These are phyloP conservation scores for Dasypus novemcinctus DNA, from an alignment of 2,113 vertebrate species.

Conservation along the genomic window DNA sequence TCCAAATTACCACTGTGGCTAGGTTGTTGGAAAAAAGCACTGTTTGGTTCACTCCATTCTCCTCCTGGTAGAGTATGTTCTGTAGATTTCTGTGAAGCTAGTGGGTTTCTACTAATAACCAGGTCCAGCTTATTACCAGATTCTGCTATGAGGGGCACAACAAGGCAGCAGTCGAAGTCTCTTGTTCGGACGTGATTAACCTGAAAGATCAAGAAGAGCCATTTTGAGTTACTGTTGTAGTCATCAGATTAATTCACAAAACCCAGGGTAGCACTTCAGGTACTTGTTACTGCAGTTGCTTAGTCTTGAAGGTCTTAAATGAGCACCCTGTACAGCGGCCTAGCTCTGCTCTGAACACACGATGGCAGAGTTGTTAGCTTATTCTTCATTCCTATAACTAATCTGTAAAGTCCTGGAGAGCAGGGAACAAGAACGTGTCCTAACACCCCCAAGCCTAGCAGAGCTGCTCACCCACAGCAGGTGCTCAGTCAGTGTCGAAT, in stretches of 20 bases:
- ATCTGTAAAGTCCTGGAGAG: not conserved
- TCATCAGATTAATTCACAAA: not conserved
- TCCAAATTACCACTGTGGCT: slow-evolving; percentile 78
- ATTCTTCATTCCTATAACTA: not conserved
- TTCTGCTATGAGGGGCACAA: slow-evolving; percentile 97
- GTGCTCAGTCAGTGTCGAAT: not conserved
- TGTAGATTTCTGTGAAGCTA: slow-evolving; percentile 84
- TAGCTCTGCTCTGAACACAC: not conserved
- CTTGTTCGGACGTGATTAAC: slow-evolving; percentile 97
- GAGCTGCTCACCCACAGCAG: accelerated
- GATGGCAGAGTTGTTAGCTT: accelerated
- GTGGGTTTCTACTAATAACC: slow-evolving; percentile 95
- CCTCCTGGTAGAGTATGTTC: slow-evolving; percentile 66
- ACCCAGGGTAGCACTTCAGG: not conserved
- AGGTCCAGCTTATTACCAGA: slow-evolving; percentile 97
- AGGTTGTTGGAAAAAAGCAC: slow-evolving; percentile 84
- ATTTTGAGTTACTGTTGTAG: accelerated
- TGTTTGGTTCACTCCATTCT: slow-evolving; percentile 87
- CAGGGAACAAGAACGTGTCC: not conserved
- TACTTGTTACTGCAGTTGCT: not conserved
- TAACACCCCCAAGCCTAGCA: not conserved
- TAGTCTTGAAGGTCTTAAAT: not conserved
- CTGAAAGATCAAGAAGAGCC: slow-evolving; percentile 78
- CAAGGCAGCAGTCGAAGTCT: slow-evolving; percentile 98
- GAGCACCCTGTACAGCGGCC: not conserved